Evolutionary conservation across 2,888 invertebrate species (phyloP).

Genomic region (Hedychridium roseum): DNA sequence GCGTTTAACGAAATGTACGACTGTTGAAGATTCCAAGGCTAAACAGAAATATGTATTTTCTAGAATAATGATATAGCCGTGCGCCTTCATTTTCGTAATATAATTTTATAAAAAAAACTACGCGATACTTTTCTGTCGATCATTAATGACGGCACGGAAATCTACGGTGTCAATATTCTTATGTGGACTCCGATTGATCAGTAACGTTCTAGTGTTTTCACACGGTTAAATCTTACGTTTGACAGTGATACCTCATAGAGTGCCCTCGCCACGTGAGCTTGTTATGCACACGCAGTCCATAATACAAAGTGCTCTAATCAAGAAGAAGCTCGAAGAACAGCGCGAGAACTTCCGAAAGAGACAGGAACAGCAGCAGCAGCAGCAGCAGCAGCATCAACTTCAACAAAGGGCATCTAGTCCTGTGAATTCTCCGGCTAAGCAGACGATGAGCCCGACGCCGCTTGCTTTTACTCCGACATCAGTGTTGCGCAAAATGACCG

Average conservation of each 20-base stretch:
- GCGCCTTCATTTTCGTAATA: background rate
- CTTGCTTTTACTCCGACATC: constrained; percentile 93
- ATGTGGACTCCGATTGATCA: too few relatives aligned
- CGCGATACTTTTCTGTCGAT: too few relatives aligned
- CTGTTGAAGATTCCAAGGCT: background rate
- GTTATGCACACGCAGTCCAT: constrained; percentile 87
- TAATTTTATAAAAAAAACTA: too few relatives aligned
- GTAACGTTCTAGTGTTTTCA: too few relatives aligned
- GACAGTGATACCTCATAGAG: constrained; percentile 74
- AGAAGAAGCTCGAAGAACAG: constrained; percentile 89
- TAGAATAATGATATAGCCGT: background rate
- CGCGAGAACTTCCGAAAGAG: constrained; percentile 84
- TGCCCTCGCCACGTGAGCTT: constrained; percentile 85
- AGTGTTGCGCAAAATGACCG: constrained; percentile 93
- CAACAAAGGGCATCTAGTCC: constrained; percentile 53
- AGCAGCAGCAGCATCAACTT: constrained; percentile 43
- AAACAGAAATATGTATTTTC: too few relatives aligned
- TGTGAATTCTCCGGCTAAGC: constrained; percentile 63
- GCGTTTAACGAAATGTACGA: too few relatives aligned
- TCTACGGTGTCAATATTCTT: too few relatives aligned
- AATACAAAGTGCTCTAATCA: constrained; percentile 85
- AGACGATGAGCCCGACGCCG: constrained; percentile 72
- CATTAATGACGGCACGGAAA: too few relatives aligned
- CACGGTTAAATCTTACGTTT: too few relatives aligned
- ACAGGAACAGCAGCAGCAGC: constrained; percentile 70